These are phyloP conservation scores for Punctoribates punctum DNA, from an alignment of 2,888 invertebrate genomes.

Conservation along the genomic window DNA sequence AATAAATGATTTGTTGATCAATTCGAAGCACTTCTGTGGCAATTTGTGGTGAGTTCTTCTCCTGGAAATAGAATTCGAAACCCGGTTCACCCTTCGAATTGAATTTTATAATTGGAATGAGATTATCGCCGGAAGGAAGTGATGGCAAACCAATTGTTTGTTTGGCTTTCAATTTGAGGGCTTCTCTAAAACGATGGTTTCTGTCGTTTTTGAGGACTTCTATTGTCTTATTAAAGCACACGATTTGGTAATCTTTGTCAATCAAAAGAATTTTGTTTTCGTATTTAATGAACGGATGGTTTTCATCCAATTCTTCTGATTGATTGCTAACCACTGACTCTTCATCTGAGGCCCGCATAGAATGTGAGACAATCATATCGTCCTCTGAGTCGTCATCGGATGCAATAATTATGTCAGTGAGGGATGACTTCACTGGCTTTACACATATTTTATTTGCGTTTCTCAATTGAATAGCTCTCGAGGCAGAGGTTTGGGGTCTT, in stretches of 20 bases:
- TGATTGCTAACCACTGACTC: background rate
- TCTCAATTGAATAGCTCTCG: background rate
- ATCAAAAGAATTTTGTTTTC: background rate
- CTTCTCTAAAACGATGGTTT: background rate
- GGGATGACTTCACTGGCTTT: too few relatives aligned
- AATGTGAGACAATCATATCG: too few relatives aligned
- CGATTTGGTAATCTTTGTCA: background rate
- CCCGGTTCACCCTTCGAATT: constrained; percentile 6
- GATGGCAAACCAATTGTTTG: background rate
- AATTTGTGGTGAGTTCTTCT: background rate
- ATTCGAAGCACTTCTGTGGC: background rate
- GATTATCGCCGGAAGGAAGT: background rate
- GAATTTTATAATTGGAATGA: background rate
- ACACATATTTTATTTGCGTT: background rate
- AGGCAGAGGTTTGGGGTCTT: too few relatives aligned
- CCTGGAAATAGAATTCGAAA: background rate
- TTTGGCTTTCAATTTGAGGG: background rate
- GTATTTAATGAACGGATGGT: background rate
- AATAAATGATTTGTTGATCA: background rate
- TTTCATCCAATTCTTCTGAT: constrained; percentile 6
- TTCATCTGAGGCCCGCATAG: background rate
- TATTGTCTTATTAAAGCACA: background rate
- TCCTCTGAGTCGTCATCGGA: constrained; percentile 5
- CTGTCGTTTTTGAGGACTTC: constrained; percentile 9
- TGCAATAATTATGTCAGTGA: background rate